These are phyloP conservation scores for Zosterops japonicus DNA, from an alignment of 2,113 vertebrate genomes.

Conservation along the genomic window DNA sequence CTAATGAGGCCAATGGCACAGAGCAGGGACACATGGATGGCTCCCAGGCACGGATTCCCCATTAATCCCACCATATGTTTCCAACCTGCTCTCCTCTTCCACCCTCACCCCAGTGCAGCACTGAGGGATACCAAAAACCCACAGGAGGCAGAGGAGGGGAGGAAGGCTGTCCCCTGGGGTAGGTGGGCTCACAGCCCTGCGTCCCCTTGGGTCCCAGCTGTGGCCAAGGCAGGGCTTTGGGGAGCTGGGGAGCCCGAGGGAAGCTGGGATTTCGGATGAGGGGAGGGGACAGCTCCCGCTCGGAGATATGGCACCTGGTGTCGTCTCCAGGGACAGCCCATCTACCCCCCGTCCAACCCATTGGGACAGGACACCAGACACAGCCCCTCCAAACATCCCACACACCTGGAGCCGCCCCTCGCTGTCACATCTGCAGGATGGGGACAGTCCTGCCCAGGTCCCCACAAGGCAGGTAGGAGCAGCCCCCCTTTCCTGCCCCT, in stretches of 20 bases:
- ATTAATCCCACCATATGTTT: background rate
- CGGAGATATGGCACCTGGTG: background rate
- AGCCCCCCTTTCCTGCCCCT: background rate
- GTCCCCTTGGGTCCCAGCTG: rapidly evolving
- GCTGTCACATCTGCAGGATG: background rate
- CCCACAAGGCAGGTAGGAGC: rapidly evolving
- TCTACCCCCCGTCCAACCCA: rapidly evolving
- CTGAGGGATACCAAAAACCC: background rate
- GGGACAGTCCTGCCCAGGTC: background rate
- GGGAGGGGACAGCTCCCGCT: background rate
- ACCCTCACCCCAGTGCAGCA: background rate
- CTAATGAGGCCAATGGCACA: conserved; percentile 5
- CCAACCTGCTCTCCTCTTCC: background rate
- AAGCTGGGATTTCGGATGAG: background rate
- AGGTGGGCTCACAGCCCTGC: rapidly evolving
- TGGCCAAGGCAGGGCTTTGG: background rate
- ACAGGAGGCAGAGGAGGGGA: background rate
- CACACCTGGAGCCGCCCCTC: rapidly evolving
- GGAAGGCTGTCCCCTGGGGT: background rate
- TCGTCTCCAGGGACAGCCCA: background rate
- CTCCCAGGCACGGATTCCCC: background rate
- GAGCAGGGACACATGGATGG: background rate
- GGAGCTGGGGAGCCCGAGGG: rapidly evolving
- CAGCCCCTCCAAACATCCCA: background rate
- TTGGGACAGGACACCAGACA: rapidly evolving